A percentile compares a stretch with the other conserved stretches of the same genome.
phyloP scores from a whole-genome alignment of 2,888 invertebrate species.

The Sinotaia quadrata region DNA sequence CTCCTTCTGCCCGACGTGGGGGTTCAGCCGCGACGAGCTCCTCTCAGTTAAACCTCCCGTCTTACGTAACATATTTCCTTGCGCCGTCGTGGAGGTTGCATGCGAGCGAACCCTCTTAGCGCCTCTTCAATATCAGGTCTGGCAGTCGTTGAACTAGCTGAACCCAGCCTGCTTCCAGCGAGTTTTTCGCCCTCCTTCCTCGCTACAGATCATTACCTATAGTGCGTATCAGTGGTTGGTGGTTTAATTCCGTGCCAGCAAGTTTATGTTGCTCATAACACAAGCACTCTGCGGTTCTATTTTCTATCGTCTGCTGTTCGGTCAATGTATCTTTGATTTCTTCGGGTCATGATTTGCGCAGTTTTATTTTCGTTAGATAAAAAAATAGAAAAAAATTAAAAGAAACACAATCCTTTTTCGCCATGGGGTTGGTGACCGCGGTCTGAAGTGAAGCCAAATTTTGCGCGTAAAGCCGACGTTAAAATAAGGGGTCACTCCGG shows the following conservation, averaged over 20 bases:
- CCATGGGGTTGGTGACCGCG: too few species aligned
- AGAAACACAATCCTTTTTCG: too few species aligned
- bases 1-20: too few species aligned
- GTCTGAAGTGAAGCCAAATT: too few species aligned
- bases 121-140: conserved; percentile 11
- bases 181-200: conserved; percentile 10
- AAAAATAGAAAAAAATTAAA: too few species aligned
- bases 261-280: not conserved
- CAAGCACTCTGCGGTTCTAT: too few species aligned
- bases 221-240: conserved; percentile 19
- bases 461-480: too few species aligned
- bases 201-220: conserved; percentile 24
- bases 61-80: conserved; percentile 8
- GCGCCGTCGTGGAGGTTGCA: not conserved
- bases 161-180: conserved; percentile 11
- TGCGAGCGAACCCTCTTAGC: conserved; percentile 10
- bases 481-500: too few species aligned
- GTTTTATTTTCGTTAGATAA: too few species aligned
- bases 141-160: conserved; percentile 22
- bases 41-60: not conserved
- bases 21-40: not conserved
- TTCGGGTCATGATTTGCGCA: too few species aligned
- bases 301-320: too few species aligned
- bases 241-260: conserved; percentile 13
- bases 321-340: too few species aligned